phyloP scores from a whole-genome alignment of 2,888 invertebrate genomes.

The Heliconius hortense region DNA sequence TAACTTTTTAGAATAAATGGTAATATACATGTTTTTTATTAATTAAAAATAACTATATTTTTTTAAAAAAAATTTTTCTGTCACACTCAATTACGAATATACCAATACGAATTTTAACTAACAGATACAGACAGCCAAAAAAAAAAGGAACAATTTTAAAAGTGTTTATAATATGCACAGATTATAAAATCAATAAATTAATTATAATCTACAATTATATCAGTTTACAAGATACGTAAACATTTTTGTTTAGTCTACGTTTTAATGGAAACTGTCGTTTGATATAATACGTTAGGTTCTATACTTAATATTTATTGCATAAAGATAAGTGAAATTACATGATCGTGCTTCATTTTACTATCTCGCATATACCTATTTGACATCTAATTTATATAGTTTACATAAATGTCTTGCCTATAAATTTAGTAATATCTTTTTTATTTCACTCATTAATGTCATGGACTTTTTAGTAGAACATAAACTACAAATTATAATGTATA shows the following conservation, averaged over 20 bases:
- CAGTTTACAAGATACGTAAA: conserved; percentile 4
- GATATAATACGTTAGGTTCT: conserved; percentile 15
- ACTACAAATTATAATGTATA: neutral
- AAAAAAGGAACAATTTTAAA: neutral
- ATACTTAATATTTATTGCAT: neutral
- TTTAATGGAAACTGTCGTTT: conserved; percentile 17
- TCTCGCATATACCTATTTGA: neutral
- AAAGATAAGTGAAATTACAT: conserved; percentile 16
- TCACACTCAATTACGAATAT: neutral
- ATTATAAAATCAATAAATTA: conserved; percentile 2
- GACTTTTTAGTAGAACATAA: neutral
- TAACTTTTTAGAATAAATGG: neutral
- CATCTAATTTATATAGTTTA: neutral
- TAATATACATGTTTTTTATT: too few relatives aligned
- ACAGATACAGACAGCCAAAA: neutral
- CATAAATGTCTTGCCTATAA: neutral
- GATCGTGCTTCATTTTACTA: neutral
- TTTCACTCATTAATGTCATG: conserved; percentile 5
- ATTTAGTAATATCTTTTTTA: neutral
- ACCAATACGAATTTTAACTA: neutral
- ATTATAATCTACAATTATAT: neutral
- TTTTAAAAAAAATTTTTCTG: neutral
- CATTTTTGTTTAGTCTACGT: conserved; percentile 30
- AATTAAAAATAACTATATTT: neutral
- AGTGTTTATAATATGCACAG: neutral